Base-by-base conservation (phyloP, 2,888 invertebrate species). In the Xestia sexstrigata region DNA sequence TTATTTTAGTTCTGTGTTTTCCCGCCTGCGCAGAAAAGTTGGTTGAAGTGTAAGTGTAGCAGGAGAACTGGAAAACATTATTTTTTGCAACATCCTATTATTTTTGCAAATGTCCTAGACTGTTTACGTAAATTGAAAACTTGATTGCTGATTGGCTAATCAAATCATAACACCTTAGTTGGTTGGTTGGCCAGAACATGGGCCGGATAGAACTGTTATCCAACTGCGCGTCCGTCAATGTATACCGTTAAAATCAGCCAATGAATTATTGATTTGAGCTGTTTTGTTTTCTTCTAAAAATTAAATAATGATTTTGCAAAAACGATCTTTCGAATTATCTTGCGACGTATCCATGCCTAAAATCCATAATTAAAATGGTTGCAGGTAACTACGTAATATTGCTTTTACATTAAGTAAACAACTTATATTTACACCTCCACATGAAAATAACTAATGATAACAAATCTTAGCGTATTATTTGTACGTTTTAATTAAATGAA, bases 371-470 rank as follows among this genome's bases (percentile, higher is more conserved):
- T n/a, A 55, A 7, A 58, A 15, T 15, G 15, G 26, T 9, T 69
- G 17, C 4, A 7, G 3, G 17, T 23, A 66, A 26, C 62, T 73
- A 70, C 26, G 45, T 52, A 20, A 35, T 58, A 70, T 35, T n/a
- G n/a, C 2, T 60, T 45, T 52, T 13, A 63, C 5, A 15, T 42
- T 60, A 75, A 62, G 45, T 69, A 42, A 42, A 85, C 72, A 86
- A 70, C 7, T 7, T 42, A 35, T 81, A 35, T 81, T 70, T 45
- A 47, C 13, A 62, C 83, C 15, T 71, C 83, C 79, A 71, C 7
- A 8, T 67, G 1, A 67, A 55, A 60, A 72, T 71, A 60, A 42
- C 39, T 42, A 52, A 52, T 23, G 9, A 11, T 60, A 60, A 11
- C 26, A 60, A 39, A 20, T 49, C 47, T 42, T 58, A 49, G 30